Base-by-base conservation (phyloP, 1,140 invertebrate genomes). In the Zeugodacus cucurbitae region DNA sequence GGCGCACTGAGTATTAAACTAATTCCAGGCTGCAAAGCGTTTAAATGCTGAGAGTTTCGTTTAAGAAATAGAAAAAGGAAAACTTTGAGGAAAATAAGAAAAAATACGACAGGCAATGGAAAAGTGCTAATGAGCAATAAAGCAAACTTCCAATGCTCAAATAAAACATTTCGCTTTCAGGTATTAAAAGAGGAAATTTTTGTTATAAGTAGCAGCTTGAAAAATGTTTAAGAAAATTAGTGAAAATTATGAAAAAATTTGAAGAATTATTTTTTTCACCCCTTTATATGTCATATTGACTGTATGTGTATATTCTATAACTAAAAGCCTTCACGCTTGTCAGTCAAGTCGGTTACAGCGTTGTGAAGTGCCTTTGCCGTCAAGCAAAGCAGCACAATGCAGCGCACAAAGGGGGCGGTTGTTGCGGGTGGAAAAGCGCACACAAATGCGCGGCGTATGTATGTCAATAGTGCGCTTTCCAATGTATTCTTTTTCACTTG, bases 381-480 rank as follows among this genome's bases (percentile, higher is more conserved):
- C 67, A 37, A 37, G 67, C 7, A 41, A 37, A 37, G 34, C 62
- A 67, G 62, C 67, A 41, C 32, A 29, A 67, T 37, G 32, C 67
- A 74, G 67, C 10, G 32, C 2, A 37, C 34, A 32, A 74, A 34
- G 3, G 34, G 11, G 1, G 4, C 29, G 67, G 4, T n/a, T n/a
- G n/a, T n/a, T 17, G 48, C 29, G 34, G 34, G 32, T 11, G 34
- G 67, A 5, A 54, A 48, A 44, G 74, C 26, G 74, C 26, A 54
- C n/a, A 82, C 74, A 82, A 82, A 82, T 48, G 74, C 74, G 37
- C 74, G 26, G 48, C 85, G 62, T 92, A 93, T 93, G 90, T 93
- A 93, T 93, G 92, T 93, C 92, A 93, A 92, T 93, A 92, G 92
- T 93, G 92, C 92, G 92, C 91, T 93, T 93, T 93, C 92, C 92